Conservation (phyloP, 2,888 invertebrate genomes). For the Aphodius granarius region DNA sequence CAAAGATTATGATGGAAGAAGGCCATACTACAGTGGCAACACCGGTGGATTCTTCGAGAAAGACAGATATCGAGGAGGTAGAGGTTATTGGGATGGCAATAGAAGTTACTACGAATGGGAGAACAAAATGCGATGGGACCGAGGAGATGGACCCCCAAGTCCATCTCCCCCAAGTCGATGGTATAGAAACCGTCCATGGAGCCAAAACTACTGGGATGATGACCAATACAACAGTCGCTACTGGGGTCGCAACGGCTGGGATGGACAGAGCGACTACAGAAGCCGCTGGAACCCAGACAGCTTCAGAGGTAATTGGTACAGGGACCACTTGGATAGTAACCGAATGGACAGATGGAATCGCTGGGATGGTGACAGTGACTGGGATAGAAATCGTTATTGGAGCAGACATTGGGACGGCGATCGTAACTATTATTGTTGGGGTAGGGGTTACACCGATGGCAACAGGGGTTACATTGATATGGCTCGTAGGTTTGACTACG, state of each 20-base stretch:
- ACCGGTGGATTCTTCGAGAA: background rate
- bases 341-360: background rate
- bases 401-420: background rate
- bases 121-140: background rate
- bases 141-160: background rate
- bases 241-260: background rate
- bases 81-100: background rate
- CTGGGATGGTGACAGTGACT: background rate
- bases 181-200: background rate
- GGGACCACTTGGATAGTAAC: background rate
- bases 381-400: constrained; percentile 1
- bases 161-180: no score
- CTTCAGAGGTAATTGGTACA: background rate
- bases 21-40: background rate
- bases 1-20: background rate
- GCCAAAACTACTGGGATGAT: background rate
- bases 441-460: constrained; percentile 9
- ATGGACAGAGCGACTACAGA: background rate
- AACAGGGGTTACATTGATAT: background rate
- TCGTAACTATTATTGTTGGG: background rate
- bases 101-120: background rate
- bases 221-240: background rate
- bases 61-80: background rate
- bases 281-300: background rate
- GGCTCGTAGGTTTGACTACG: constrained; percentile 5